Evolutionary conservation across 1,140 invertebrate genomes (phyloP).

Genomic region (Drosophila sechellia): DNA sequence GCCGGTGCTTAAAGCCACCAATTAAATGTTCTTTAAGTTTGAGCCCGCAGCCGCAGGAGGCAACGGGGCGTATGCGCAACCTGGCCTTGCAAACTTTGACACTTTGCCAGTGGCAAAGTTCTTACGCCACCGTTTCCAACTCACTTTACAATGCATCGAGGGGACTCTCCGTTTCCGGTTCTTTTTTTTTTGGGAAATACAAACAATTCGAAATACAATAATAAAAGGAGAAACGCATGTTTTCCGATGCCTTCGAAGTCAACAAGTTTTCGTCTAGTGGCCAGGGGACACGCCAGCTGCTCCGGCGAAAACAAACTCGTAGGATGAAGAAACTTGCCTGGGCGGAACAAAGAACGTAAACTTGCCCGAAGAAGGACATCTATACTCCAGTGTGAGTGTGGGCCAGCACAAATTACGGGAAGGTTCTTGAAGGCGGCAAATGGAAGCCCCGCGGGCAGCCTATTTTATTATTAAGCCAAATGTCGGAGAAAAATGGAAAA

Average conservation of each 20-base stretch:
- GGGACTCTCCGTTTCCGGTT: no score
- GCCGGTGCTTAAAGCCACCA: constrained; percentile 44
- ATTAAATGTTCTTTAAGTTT: constrained; percentile 74
- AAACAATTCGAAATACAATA: constrained; percentile 22
- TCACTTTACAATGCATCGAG: constrained; percentile 8
- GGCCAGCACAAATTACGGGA: constrained; percentile 29
- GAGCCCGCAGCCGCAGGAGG: constrained; percentile 14
- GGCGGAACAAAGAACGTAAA: constrained; percentile 47
- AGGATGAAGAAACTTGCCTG: constrained; percentile 38
- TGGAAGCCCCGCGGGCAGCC: constrained; percentile 39
- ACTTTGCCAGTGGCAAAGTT: constrained; percentile 57
- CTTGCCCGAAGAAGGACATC: constrained; percentile 38
- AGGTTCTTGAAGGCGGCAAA: constrained; percentile 33
- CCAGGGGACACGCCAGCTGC: constrained; percentile 25
- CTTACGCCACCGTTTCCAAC: constrained; percentile 4
- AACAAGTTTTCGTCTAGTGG: constrained; percentile 18
- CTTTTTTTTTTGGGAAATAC: no score
- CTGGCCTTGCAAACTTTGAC: constrained; percentile 63
- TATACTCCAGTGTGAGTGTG: constrained; percentile 18
- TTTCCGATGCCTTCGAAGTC: constrained; percentile 10
- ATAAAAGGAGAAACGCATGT: constrained; percentile 45
- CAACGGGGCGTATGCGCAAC: constrained; percentile 38
- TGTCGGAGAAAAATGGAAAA: constrained; percentile 13
- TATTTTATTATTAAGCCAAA: constrained; percentile 44
- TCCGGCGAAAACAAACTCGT: constrained; percentile 13